Base-by-base conservation (phyloP, 2,888 invertebrate genomes). In the Hirtodrosophila alboralis region DNA sequence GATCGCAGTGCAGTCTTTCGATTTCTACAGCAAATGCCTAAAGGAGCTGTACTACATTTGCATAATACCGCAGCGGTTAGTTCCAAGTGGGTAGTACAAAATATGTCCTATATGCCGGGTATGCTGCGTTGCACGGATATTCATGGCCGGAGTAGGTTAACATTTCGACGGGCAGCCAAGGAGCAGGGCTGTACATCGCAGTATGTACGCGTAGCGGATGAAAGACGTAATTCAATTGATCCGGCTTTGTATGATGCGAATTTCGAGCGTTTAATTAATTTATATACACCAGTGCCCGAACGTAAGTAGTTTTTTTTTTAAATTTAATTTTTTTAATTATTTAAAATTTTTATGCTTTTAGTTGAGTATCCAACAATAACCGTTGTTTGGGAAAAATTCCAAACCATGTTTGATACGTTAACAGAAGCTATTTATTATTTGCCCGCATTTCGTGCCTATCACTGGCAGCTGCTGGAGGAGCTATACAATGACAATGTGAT, bases 401-500 rank as follows among this genome's bases (percentile, higher is more conserved):
- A 90, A 53, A 87, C 87, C 27, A 91, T 91, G 57, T 93, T 94
- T 53, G 58, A 58, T 0, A 91, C 92, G 0, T 62, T 92, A 0
- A 86, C 81, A 0, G 92, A 92, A 44, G 81, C 93, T 34, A 70
- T 93, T 2, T 88, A 87, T 9, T 93, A 92, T 54, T 88, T 90
- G 57, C 93, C 93, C 0, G 92, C 92, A 0, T 93, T 91, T 78
- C 91, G 92, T 49, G 91, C 92, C 9, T 92, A 92, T 74, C 91
- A 92, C 59, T 91, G 92, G 75, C 91, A 91, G 61, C 88, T 92
- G 30, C 89, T 94, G 3, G 86, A 91, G 43, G 93, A 94, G 76
- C 84, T 93, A 27, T 91, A 92, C 63, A 90, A 92, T 0, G 94
- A 94, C 75, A 93, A 94, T 66, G 90, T 94, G 0, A 91, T 93